phyloP scores from a whole-genome alignment of 2,888 invertebrate genomes.

The Cyclophora punctaria region DNA sequence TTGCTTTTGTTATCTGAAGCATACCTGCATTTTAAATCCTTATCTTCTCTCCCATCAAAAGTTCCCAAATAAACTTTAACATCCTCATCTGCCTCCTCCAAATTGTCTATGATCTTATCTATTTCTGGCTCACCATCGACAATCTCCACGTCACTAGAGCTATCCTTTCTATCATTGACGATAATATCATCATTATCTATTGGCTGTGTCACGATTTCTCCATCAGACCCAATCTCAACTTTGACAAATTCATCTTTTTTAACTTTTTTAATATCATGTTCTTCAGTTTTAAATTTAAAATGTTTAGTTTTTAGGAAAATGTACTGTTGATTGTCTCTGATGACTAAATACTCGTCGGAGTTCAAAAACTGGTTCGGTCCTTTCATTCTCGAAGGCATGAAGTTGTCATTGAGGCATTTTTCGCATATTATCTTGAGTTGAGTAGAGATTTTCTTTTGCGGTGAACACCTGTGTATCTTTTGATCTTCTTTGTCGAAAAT shows the following conservation, averaged over 20 bases:
- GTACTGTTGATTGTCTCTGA: constrained; percentile 63
- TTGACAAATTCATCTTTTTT: constrained; percentile 50
- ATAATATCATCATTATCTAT: constrained; percentile 44
- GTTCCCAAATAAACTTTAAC: constrained; percentile 62
- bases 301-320: constrained; percentile 54
- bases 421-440: constrained; percentile 62
- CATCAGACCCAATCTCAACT: constrained; percentile 61
- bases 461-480: constrained; percentile 50
- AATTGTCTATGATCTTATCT: constrained; percentile 55
- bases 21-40: constrained; percentile 60
- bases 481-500: constrained; percentile 67
- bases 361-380: constrained; percentile 51
- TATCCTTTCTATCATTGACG: constrained; percentile 37
- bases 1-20: background rate
- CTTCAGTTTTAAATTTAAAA: constrained; percentile 25
- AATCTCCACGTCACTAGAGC: constrained; percentile 60
- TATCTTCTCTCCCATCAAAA: constrained; percentile 34
- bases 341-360: constrained; percentile 57
- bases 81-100: constrained; percentile 63
- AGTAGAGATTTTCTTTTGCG: constrained; percentile 47
- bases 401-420: constrained; percentile 49
- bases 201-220: constrained; percentile 52
- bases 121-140: constrained; percentile 50
- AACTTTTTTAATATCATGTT: constrained; percentile 22
- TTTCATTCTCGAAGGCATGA: constrained; percentile 50